phyloP scores from a whole-genome alignment of 2,113 vertebrate species.

The crab-eating macaque (Macaca fascicularis) region DNA sequence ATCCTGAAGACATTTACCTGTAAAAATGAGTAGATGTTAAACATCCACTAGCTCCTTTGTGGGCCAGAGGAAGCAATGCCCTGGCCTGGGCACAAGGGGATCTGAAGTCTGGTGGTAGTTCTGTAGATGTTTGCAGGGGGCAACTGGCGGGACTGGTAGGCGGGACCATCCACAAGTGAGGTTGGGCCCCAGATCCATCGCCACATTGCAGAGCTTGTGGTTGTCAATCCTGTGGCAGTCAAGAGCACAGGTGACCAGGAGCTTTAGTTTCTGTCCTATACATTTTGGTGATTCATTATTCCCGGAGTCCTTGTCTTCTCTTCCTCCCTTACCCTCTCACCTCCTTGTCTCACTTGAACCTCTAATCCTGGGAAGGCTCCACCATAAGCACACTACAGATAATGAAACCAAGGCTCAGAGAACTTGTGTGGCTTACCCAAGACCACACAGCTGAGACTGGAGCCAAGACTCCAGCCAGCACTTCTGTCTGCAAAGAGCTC shows the following conservation, averaged over 20 bases:
- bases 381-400: rapidly evolving
- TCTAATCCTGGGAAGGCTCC: not conserved
- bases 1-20: not conserved
- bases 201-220: not conserved
- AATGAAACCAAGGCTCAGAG: not conserved
- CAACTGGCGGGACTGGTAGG: not conserved
- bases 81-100: too few relatives aligned
- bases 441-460: not conserved
- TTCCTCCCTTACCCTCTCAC: not conserved
- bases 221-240: not conserved
- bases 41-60: not conserved
- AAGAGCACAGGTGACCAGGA: not conserved
- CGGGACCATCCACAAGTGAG: rapidly evolving
- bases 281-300: rapidly evolving
- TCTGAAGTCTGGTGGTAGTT: not conserved
- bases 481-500: not conserved
- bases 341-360: not conserved
- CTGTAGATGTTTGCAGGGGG: rapidly evolving
- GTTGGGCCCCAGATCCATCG: rapidly evolving
- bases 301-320: not conserved
- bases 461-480: not conserved
- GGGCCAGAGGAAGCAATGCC: not conserved
- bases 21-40: rapidly evolving
- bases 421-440: not conserved
- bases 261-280: not conserved